These are phyloP conservation scores for Drosophila rhopaloa DNA, from an alignment of 1,140 invertebrate species.

Conservation along the genomic window DNA sequence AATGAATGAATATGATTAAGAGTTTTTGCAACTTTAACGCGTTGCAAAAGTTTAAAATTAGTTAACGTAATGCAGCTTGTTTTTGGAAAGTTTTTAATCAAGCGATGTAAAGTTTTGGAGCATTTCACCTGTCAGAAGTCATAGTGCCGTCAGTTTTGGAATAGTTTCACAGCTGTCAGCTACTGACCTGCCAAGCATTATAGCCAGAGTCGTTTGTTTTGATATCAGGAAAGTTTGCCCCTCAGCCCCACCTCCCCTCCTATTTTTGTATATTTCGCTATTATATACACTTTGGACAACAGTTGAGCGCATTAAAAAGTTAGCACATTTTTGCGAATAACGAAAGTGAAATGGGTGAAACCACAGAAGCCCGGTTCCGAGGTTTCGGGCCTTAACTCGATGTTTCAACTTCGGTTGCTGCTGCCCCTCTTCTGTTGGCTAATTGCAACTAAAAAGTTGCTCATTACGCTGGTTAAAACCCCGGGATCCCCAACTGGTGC, in stretches of 20 bases:
- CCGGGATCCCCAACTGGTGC: slow-evolving; percentile 34
- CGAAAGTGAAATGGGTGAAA: slow-evolving; percentile 74
- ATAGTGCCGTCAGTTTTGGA: slow-evolving; percentile 4
- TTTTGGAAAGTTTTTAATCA: slow-evolving; percentile 33
- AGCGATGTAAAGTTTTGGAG: slow-evolving; percentile 19
- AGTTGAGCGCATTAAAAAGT: slow-evolving; percentile 76
- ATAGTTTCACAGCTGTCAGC: slow-evolving; percentile 42
- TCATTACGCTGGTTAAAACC: slow-evolving; percentile 54
- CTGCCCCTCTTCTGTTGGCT: slow-evolving; percentile 23
- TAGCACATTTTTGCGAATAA: slow-evolving; percentile 63
- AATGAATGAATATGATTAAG: no score
- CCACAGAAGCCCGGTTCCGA: slow-evolving; percentile 27
- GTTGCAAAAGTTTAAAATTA: slow-evolving; percentile 25
- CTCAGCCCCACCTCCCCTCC: background rate
- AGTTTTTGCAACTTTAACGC: slow-evolving; percentile 9
- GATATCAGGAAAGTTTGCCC: slow-evolving; percentile 12
- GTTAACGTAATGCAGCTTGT: slow-evolving; percentile 20
- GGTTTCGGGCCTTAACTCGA: slow-evolving; percentile 3
- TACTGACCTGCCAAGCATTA: slow-evolving; percentile 28
- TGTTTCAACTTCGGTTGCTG: slow-evolving; percentile 11
- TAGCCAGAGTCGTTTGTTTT: slow-evolving; percentile 16
- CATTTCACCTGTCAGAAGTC: slow-evolving; percentile 22
- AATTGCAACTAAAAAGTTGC: slow-evolving; percentile 78
- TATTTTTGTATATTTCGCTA: background rate
- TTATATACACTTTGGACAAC: slow-evolving; percentile 22